These are phyloP conservation scores for Microplitis mediator DNA, from an alignment of 1,140 invertebrate species.

Conservation along the genomic window DNA sequence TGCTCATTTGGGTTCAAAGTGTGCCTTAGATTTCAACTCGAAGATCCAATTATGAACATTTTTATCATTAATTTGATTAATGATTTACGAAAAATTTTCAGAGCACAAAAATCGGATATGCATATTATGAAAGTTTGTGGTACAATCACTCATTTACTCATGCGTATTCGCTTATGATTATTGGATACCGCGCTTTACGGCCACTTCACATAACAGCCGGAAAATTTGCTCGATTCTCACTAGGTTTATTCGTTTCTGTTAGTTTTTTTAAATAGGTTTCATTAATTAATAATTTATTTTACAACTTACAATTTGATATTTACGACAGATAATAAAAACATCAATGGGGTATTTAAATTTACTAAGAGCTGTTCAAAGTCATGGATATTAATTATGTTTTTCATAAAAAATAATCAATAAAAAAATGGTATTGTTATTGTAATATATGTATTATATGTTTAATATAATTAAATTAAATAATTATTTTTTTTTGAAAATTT, in stretches of 20 bases:
- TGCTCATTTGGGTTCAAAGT: too few species aligned
- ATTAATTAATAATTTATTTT: neutral
- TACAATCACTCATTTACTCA: constrained; percentile 44
- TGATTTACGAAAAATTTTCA: neutral
- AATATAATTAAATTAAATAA: too few species aligned
- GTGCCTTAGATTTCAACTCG: too few species aligned
- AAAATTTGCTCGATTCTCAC: constrained; percentile 56
- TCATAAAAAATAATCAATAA: too few species aligned
- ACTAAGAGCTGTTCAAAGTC: constrained; percentile 35
- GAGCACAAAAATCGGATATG: constrained; percentile 44
- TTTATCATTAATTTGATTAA: neutral
- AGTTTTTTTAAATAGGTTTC: constrained; percentile 14
- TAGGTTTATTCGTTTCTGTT: constrained; percentile 59
- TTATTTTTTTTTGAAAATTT: too few species aligned
- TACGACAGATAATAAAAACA: constrained; percentile 56
- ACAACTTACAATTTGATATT: constrained; percentile 36
- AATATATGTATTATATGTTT: too few species aligned
- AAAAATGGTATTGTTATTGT: too few species aligned
- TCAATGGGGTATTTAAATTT: constrained; percentile 60
- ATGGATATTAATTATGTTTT: too few species aligned
- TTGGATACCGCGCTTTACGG: constrained; percentile 40
- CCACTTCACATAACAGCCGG: constrained; percentile 55
- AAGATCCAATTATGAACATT: too few species aligned
- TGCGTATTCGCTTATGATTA: constrained; percentile 47
- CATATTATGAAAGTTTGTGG: constrained; percentile 55